Percentiles rank a stretch among this genome's conserved stretches.
phyloP scores from a whole-genome alignment of 2,888 invertebrate species.

The Autographa gamma region DNA sequence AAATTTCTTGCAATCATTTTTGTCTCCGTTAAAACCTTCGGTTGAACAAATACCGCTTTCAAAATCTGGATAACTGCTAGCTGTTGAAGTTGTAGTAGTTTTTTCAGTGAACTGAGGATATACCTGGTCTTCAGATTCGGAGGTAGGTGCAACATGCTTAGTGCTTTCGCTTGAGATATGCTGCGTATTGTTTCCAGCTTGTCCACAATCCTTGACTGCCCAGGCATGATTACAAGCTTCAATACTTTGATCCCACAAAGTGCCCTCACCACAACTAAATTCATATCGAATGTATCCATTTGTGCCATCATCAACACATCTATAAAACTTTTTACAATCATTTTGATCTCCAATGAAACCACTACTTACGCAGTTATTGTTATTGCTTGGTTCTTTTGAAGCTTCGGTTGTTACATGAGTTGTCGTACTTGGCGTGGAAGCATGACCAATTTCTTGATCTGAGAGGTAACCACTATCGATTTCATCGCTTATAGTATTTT shows the following conservation, averaged over 20 bases:
- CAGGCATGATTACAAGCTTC: slow-evolving; percentile 88
- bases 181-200: slow-evolving; percentile 46
- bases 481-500: slow-evolving; percentile 43
- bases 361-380: slow-evolving; percentile 71
- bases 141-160: slow-evolving; percentile 15
- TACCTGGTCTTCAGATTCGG: slow-evolving; percentile 23
- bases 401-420: slow-evolving; percentile 40
- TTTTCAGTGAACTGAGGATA: slow-evolving; percentile 39
- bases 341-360: slow-evolving; percentile 88
- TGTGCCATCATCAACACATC: slow-evolving; percentile 88
- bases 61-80: slow-evolving; percentile 22
- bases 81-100: slow-evolving; percentile 23
- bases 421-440: slow-evolving; percentile 39
- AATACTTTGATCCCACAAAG: slow-evolving; percentile 89
- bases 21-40: slow-evolving; percentile 90
- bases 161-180: slow-evolving; percentile 23
- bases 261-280: slow-evolving; percentile 88
- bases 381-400: slow-evolving; percentile 37
- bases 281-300: slow-evolving; percentile 83
- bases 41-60: slow-evolving; percentile 27
- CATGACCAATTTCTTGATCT: slow-evolving; percentile 20
- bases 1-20: slow-evolving; percentile 92
- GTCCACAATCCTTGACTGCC: slow-evolving; percentile 57
- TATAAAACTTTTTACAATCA: slow-evolving; percentile 91
- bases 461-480: slow-evolving; percentile 46